Conservation (phyloP, 2,888 invertebrate genomes). For the Labia minor region DNA sequence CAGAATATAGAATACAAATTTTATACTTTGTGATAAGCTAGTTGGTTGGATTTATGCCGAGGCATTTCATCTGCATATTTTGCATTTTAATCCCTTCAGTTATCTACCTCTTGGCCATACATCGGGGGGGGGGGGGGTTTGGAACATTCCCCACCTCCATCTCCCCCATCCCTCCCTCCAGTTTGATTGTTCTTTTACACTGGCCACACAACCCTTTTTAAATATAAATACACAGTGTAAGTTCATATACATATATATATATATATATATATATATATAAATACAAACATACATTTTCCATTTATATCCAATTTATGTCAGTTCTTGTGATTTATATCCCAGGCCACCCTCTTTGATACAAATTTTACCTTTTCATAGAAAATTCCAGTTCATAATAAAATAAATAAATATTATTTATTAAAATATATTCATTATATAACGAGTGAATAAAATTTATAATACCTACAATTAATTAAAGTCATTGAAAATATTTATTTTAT, state of each 20-base stretch:
- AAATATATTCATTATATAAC: too few species aligned
- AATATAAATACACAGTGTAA: not conserved
- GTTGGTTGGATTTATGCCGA: not conserved
- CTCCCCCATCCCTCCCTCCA: not conserved
- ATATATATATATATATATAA: not conserved
- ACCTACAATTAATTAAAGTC: too few species aligned
- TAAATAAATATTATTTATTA: too few species aligned
- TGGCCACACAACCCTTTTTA: not conserved
- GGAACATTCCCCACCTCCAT: not conserved
- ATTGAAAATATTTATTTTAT: too few species aligned
- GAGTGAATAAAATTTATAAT: too few species aligned
- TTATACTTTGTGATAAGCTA: conserved; percentile 2
- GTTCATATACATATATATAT: not conserved
- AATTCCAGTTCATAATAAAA: too few species aligned
- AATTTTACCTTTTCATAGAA: too few species aligned
- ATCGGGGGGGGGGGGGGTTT: too few species aligned
- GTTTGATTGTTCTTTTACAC: not conserved
- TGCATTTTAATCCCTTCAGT: not conserved
- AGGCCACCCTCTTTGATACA: too few species aligned
- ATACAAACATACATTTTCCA: not conserved
- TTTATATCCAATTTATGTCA: conserved; percentile 2
- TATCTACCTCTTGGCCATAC: not conserved
- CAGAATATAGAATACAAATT: conserved; percentile 7
- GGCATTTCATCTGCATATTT: conserved; percentile 13
- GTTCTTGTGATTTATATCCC: not conserved